A percentile compares a stretch with the other conserved stretches of the same genome.
These are phyloP conservation scores for Ceramica pisi DNA, from an alignment of 2,888 invertebrate species.

Conservation along the genomic window DNA sequence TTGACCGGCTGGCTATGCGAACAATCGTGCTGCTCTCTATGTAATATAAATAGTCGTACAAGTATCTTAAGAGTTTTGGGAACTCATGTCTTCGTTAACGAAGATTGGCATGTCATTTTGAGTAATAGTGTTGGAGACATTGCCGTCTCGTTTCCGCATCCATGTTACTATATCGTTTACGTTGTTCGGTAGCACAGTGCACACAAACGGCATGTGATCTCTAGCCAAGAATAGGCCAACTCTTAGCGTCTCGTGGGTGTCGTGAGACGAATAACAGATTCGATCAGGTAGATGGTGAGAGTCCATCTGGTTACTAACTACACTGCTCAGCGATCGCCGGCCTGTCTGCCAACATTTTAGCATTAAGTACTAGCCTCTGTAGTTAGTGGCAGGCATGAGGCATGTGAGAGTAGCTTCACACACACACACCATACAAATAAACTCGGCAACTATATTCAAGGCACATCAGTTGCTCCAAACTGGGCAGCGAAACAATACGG, in stretches of 20 bases:
- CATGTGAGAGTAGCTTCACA: not conserved
- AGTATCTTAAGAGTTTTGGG: constrained; percentile 24
- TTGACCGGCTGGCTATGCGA: constrained; percentile 65
- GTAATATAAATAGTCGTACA: constrained; percentile 25
- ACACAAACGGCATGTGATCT: constrained; percentile 24
- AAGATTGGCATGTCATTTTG: constrained; percentile 19
- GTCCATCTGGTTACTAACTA: constrained; percentile 17
- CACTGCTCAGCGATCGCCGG: not conserved
- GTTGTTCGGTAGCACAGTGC: constrained; percentile 6
- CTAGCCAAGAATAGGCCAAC: constrained; percentile 29
- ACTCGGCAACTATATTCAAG: constrained; percentile 22
- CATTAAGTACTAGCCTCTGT: not conserved
- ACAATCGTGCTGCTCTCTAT: constrained; percentile 37
- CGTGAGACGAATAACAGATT: constrained; percentile 19
- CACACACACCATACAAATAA: constrained; percentile 27
- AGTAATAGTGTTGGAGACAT: constrained; percentile 11
- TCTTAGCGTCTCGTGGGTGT: constrained; percentile 15
- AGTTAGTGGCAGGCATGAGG: not conserved
- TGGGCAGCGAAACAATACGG: constrained; percentile 45
- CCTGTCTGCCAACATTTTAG: constrained; percentile 22
- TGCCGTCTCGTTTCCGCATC: constrained; percentile 20
- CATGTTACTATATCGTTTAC: constrained; percentile 31
- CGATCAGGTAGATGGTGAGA: constrained; percentile 12
- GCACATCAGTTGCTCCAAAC: constrained; percentile 35
- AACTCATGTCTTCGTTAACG: constrained; percentile 4